Base-by-base conservation (phyloP, 2,888 invertebrate genomes). In the Exephanes ischioxanthus region DNA sequence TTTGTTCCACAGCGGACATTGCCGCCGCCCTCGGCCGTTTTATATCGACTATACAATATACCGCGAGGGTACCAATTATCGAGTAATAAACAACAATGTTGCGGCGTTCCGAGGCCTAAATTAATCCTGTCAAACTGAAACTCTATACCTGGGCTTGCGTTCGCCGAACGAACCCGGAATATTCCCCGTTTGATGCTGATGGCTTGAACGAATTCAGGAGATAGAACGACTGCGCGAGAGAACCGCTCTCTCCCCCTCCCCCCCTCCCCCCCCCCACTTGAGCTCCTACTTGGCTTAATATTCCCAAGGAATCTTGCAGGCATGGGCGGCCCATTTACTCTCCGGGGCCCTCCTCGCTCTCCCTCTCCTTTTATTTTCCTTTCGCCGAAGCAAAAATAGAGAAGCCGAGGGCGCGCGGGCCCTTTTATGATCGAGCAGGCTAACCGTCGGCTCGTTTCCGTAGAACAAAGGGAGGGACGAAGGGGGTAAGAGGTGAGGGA, bases 401-500 rank as follows among this genome's bases (percentile, higher is more conserved):
- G 82, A 77, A 55, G 67, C 37, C 33, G 66, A 76, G 75, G 58
- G 71, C 71, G 79, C 84, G 85, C 82, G 85, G 79, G 80, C 82
- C 76, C 73, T 83, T 83, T 86, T 84, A 86, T 85, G 84, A 86
- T 86, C 84, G 85, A 79, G 76, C 84, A 85, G 83, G 76, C 82
- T 83, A 85, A 85, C 83, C 72, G 85, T 85, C 83, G 87, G 87
- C 87, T 90, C 87, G 89, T 90, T 90, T 90, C 87, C 88, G 89
- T 89, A 87, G 88, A 90, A 88, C 90, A 88, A 86, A 87, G 88
- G 88, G 85, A 83, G 80, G 83, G 83, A 77, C 80, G 83, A 85
- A 48, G 45, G 82, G 71, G 71, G 37, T n/a, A 61, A 37, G 72
- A 58, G 33, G 68, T 66, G 70, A 67, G 48, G 30, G 66, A 45